Base-by-base conservation (phyloP, 2,797 vertebrate genomes). In the Geotrypetes seraphini region DNA sequence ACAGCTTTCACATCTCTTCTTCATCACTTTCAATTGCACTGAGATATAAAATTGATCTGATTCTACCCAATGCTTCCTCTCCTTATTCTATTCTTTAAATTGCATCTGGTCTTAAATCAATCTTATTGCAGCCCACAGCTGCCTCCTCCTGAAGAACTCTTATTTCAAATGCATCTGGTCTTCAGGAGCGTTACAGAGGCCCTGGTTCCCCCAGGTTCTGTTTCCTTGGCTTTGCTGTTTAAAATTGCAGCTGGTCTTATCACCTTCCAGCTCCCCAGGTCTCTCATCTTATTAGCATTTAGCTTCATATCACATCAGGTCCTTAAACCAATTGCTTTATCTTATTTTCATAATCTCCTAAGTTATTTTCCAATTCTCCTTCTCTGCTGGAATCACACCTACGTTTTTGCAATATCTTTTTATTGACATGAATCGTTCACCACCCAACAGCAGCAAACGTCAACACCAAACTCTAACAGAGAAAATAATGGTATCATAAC, bases 41-140 rank as follows among this genome's bases (percentile, higher is more conserved):
- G 53, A 14, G 20, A 43, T 41, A 45, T 31, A 47, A n/a, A 71
- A 68, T 43, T 57, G 52, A 61, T 66, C 62, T 55, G 33, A 67
- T 59, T 61, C 31, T 33, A 53, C 47, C 26, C 21, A 22, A 40
- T 40, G 43, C 38, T 43, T 36, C 56, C 25, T 19, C 15, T n/a
- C n/a, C n/a, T n/a, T n/a, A 58, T 32, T 30, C 49, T 54, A 13
- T 32, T 49, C 43, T 60, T 53, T 63, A 63, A 59, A 68, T 55
- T 57, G 34, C 60, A 43, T 65, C 52, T 53, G 24, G 23, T 44
- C 44, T 40, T 35, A 49, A 56, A 59, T 57, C 44, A 50, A 33
- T 41, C 39, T 22, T 34, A 27, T 57, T 53, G 31, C 23, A 31
- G 30, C 36, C 26, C 21, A 44, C 23, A 32, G 33, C 25, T 47